Base-by-base conservation (phyloP, 92 coral and sea anemone species). In the Montipora capitata region DNA sequence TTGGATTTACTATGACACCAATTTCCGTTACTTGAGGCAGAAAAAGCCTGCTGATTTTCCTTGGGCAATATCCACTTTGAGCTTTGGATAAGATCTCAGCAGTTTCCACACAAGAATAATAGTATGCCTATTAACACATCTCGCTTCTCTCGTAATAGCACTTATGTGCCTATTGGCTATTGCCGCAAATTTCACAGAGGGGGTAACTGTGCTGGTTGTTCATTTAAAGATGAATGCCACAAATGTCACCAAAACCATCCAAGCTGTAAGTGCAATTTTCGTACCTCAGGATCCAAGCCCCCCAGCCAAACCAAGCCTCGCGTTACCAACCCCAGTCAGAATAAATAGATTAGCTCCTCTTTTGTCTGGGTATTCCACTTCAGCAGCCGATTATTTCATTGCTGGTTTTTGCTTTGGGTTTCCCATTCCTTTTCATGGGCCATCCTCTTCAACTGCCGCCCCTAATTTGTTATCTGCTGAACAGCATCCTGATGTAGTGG, bases 41-140 rank as follows among this genome's bases (percentile, higher is more conserved):
- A 44, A 72, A 5, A 54, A 54, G 52, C 58, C 87, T 9, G 63
- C 69, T 4, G 68, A 65, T 40, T 52, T 90, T 49, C 86, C 86
- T n/a, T 90, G 90, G 86, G 85, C 35, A 72, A 12, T 20, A 68
- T 74, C 6, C 93, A 89, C 71, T 89, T 88, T 83, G 93, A 89
- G 72, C 86, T 89, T 65, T 90, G 87, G 87, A 84, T 84, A 38
- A 69, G 93, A 27, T 72, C 89, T 39, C 90, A 84, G 57, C 83
- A 90, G 71, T 56, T 78, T 27, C 40, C 52, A 3, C 48, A 41
- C 40, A 62, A 13, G 18, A 57, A 57, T 52, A 57, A 27, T 52
- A 78, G 10, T 57, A 39, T 62, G 54, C 63, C 68, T 35, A 45
- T 12, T 17, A 18, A 62, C 8, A 15, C 40, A 16, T 39, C 58